phyloP scores from a whole-genome alignment of 2,113 vertebrate genomes.

The Hippocampus barbouri region DNA sequence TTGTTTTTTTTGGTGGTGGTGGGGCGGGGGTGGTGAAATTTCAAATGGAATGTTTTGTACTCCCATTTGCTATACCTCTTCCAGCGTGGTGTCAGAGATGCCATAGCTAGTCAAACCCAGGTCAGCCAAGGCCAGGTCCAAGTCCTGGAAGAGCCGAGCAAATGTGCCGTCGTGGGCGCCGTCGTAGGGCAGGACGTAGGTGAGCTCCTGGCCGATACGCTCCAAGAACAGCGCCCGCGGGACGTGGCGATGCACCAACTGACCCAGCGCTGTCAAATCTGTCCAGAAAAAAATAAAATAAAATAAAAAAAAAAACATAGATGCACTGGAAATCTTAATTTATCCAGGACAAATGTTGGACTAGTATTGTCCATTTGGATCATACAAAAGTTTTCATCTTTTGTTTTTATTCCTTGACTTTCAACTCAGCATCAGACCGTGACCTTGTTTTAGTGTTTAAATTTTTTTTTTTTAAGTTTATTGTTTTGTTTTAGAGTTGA shows the following conservation, averaged over 20 bases:
- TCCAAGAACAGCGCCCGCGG: conserved; percentile 86
- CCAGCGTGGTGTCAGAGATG: conserved; percentile 93
- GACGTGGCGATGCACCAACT: conserved; percentile 72
- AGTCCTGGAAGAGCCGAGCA: conserved; percentile 85
- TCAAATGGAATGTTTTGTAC: not conserved
- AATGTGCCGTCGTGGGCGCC: conserved; percentile 90
- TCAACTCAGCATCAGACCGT: too few species aligned
- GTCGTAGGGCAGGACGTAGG: conserved; percentile 87
- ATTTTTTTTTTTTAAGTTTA: too few species aligned
- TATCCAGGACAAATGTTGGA: not conserved
- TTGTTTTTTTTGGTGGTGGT: too few species aligned
- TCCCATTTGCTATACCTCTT: conserved; percentile 79
- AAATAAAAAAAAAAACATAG: not conserved
- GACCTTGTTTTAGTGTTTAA: not conserved
- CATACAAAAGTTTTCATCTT: too few species aligned
- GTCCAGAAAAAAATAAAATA: not conserved
- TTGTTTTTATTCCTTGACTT: too few species aligned
- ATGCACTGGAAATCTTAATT: not conserved
- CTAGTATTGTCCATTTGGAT: too few species aligned
- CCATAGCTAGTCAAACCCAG: conserved; percentile 92
- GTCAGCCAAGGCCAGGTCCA: conserved; percentile 82
- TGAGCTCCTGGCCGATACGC: conserved; percentile 91
- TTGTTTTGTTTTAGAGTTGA: too few species aligned
- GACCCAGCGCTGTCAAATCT: conserved; percentile 58
- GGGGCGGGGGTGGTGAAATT: not conserved